These are phyloP conservation scores for Phocoena phocoena DNA, from an alignment of 2,113 vertebrate genomes.

Conservation along the genomic window DNA sequence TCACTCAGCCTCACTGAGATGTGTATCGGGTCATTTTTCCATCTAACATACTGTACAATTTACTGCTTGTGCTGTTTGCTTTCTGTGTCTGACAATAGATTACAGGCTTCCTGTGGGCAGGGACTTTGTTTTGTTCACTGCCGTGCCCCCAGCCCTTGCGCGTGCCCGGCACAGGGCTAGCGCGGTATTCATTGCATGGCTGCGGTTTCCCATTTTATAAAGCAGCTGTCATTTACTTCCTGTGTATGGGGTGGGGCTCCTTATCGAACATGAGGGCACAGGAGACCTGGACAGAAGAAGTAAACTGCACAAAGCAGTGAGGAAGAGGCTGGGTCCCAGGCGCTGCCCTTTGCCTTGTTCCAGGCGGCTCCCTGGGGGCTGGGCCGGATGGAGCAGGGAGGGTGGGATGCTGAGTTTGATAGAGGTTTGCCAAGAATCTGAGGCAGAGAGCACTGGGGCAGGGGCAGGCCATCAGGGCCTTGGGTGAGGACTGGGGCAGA, in stretches of 20 bases:
- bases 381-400: neutral
- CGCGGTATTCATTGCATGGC: neutral
- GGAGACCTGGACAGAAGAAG: neutral
- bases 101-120: neutral
- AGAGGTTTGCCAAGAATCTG: conserved; percentile 37
- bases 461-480: neutral
- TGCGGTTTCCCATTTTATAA: neutral
- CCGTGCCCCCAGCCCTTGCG: neutral
- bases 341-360: conserved; percentile 34
- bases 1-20: neutral
- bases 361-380: neutral
- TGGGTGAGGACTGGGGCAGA: conserved; percentile 45
- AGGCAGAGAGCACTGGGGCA: conserved; percentile 64
- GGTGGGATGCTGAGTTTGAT: neutral
- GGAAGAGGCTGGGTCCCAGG: neutral
- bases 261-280: neutral
- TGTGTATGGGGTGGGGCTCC: neutral
- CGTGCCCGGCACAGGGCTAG: neutral
- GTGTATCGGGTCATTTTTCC: neutral
- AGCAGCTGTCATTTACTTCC: neutral
- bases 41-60: neutral
- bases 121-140: neutral
- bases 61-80: neutral
- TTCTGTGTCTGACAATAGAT: neutral
- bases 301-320: neutral